Evolutionary conservation across 2,113 vertebrate genomes (phyloP), one percentile per base, ranked within the genome.

Genomic region (Alaudala cheleensis): DNA sequence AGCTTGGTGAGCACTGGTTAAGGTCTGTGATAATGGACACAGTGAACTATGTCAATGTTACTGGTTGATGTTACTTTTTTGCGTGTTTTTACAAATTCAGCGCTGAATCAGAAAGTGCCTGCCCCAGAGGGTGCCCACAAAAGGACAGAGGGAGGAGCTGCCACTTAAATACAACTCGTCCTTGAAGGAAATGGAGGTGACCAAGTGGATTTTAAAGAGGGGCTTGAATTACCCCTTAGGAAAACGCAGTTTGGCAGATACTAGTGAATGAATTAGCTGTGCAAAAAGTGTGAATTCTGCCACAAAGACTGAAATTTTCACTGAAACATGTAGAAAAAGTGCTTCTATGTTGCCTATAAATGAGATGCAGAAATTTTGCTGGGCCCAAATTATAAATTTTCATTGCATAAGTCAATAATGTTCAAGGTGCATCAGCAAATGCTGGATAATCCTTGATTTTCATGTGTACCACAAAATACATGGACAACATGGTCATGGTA

Each of bases 71-170:
- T 47, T 22, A 6, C 19, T 76, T 62, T 10, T 33, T 88, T 33
- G 12, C 9, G 14, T 12, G 5, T 53, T 65, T 39, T 58, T 37
- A 69, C 19, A 81, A 67, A 91, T 56, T 81, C 58, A 58, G 9
- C 7, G 1, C 42, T 37, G 21, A 65, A 81, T 77, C 22, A 61
- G 70, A 49, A 49, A 51, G 21, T 39, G 8, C 6, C 28, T 81
- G 19, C 22, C 16, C 44, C 12, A 24, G 64, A 56, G 19, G 14
- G 44, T 26, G 6, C 23, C 28, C n/a, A 37, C 0, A 0, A 64
- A 54, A 76, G 53, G 42, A 45, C 12, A 85, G 42, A 53, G 22
- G 22, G 37, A 85, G 5, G 3, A 53, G 60, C 14, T 22, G 77
- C 15, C 49, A 31, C 4, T 57, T 53, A 31, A 74, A 50, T 39